These are phyloP conservation scores for Microvelia longipes DNA, from an alignment of 1,140 invertebrate genomes.

Conservation along the genomic window DNA sequence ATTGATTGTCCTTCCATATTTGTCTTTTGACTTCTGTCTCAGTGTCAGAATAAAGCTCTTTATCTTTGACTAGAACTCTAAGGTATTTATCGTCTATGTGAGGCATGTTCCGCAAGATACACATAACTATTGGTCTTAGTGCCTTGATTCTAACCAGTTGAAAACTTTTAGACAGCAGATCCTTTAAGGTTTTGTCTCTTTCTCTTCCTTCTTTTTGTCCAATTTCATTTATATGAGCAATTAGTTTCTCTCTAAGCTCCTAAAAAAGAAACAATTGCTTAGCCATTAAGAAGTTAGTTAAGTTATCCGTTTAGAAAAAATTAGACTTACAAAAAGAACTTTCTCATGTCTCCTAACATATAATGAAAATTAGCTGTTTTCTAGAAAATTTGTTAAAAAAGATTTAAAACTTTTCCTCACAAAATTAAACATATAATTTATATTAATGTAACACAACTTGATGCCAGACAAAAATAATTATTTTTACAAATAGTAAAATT, in stretches of 20 bases:
- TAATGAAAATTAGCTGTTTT: too few relatives aligned
- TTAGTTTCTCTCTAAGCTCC: conserved; percentile 76
- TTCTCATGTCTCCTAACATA: too few relatives aligned
- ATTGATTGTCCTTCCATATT: conserved; percentile 96
- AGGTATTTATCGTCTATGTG: conserved; percentile 88
- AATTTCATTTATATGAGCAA: conserved; percentile 75
- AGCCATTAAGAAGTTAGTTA: too few relatives aligned
- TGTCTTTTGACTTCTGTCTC: conserved; percentile 93
- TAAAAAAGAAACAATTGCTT: conserved; percentile 25
- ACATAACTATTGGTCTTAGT: conserved; percentile 90
- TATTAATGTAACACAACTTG: too few relatives aligned
- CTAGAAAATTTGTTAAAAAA: too few relatives aligned
- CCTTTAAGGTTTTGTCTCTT: conserved; percentile 74
- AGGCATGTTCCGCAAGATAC: conserved; percentile 80
- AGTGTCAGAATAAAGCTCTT: conserved; percentile 83
- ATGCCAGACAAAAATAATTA: too few relatives aligned
- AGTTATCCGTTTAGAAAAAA: too few relatives aligned
- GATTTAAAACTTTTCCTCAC: too few relatives aligned
- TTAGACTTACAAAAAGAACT: too few relatives aligned
- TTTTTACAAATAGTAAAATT: too few relatives aligned
- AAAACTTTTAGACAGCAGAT: conserved; percentile 83
- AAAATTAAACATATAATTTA: too few relatives aligned
- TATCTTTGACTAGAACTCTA: conserved; percentile 67
- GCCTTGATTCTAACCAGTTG: conserved; percentile 79
- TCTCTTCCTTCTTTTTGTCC: conserved; percentile 58